Evolutionary conservation across 2,113 vertebrate species (phyloP).

Genomic region (Esox niger): DNA sequence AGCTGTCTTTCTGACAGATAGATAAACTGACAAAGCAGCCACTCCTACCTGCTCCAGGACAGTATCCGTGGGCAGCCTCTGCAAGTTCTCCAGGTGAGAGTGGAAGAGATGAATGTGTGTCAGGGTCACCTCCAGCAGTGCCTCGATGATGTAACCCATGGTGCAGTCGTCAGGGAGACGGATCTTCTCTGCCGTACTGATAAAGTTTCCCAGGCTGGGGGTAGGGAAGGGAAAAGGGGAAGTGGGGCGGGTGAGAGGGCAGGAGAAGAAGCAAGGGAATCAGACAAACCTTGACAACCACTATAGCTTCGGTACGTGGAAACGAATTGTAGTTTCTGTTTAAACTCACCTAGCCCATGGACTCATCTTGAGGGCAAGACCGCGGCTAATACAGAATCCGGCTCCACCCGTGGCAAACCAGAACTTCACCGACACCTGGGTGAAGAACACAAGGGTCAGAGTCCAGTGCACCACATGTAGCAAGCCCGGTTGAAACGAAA

Average conservation of each 20-base stretch:
- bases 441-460: slow-evolving; percentile 15
- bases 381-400: slow-evolving; percentile 95
- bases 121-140: slow-evolving; percentile 85
- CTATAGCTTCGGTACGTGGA: background rate
- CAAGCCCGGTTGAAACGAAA: background rate
- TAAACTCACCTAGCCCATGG: slow-evolving; percentile 91
- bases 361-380: slow-evolving; percentile 97
- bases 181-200: slow-evolving; percentile 92
- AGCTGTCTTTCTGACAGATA: background rate
- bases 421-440: slow-evolving; percentile 86
- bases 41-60: slow-evolving; percentile 82
- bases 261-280: background rate
- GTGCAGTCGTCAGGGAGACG: slow-evolving; percentile 95
- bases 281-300: background rate
- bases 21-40: background rate
- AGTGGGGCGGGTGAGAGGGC: background rate
- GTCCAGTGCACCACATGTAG: background rate
- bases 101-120: slow-evolving; percentile 86
- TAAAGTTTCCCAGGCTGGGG: slow-evolving; percentile 91
- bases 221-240: too few relatives aligned
- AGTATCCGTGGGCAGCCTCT: slow-evolving; percentile 73
- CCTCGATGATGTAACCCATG: slow-evolving; percentile 94
- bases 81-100: slow-evolving; percentile 93
- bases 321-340: background rate
- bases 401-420: slow-evolving; percentile 98